A percentile compares a stretch with the other conserved stretches of the same genome.
Evolutionary conservation across 1,140 invertebrate genomes (phyloP).

Genomic region (Pseudomyrmex concolor): DNA sequence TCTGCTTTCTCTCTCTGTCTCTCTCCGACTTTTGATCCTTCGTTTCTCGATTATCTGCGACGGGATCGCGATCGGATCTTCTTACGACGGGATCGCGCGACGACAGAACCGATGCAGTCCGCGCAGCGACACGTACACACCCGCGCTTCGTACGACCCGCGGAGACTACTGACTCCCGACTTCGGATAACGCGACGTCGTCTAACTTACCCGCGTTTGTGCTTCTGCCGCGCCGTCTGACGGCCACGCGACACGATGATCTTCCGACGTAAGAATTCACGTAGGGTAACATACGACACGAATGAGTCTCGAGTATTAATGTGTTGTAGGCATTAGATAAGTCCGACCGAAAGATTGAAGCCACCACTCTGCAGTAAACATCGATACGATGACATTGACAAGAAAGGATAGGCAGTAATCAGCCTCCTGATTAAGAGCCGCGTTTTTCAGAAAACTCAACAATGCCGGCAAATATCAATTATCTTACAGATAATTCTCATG

Average conservation of each 20-base stretch:
- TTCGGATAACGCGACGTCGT: conserved; percentile 9
- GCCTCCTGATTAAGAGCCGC: too few relatives aligned
- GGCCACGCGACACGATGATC: conserved; percentile 52
- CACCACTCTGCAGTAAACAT: neutral
- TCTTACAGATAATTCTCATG: too few relatives aligned
- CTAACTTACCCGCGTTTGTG: conserved; percentile 32
- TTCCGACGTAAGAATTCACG: conserved; percentile 16
- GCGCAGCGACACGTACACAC: conserved; percentile 21
- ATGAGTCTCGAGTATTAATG: neutral
- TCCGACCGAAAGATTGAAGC: neutral
- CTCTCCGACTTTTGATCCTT: neutral
- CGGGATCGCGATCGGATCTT: neutral
- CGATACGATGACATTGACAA: conserved; percentile 14
- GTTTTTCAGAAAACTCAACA: too few relatives aligned
- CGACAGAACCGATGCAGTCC: neutral
- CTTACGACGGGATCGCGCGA: neutral
- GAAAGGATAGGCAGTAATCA: neutral
- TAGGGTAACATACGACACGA: neutral
- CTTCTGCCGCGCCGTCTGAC: conserved; percentile 68
- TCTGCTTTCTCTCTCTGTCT: neutral
- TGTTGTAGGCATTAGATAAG: conserved; percentile 2
- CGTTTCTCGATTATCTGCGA: neutral
- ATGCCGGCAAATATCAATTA: too few relatives aligned
- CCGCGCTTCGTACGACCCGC: conserved; percentile 24
- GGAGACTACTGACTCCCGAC: conserved; percentile 59